phyloP scores from a whole-genome alignment of 2,797 vertebrate species.

The Pseudochirops cupreus region DNA sequence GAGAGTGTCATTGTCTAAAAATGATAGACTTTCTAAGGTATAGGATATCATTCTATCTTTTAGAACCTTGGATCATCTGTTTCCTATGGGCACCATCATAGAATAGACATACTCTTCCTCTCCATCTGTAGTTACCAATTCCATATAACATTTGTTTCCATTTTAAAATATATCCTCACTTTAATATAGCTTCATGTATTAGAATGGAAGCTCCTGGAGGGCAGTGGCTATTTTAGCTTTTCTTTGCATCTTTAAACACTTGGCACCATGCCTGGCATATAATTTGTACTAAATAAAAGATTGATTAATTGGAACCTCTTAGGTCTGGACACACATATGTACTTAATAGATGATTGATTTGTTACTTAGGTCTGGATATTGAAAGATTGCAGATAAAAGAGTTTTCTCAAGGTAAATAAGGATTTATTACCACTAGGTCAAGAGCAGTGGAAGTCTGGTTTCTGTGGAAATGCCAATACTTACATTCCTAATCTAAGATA shows the following conservation, averaged over 20 bases:
- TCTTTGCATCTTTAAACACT: not conserved
- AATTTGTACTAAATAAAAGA: not conserved
- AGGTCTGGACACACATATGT: not conserved
- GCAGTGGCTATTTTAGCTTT: not conserved
- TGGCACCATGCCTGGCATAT: not conserved
- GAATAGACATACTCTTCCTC: not conserved
- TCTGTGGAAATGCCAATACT: too few relatives aligned
- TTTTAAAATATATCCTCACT: not conserved
- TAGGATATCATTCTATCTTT: not conserved
- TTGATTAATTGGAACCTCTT: not conserved
- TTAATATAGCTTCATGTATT: not conserved
- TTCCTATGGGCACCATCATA: not conserved
- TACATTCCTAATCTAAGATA: not conserved
- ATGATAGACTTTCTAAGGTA: not conserved
- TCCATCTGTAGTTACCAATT: not conserved
- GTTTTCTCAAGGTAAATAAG: not conserved
- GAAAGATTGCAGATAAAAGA: not conserved
- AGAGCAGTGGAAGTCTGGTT: not conserved
- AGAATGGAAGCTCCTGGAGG: not conserved
- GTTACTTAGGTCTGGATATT: not conserved
- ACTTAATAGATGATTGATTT: not conserved
- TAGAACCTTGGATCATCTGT: not conserved
- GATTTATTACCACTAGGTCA: accelerated
- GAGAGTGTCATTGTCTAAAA: not conserved
- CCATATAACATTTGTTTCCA: not conserved